Conservation (phyloP, 2,797 vertebrate species). For the Gallirallus australis region DNA sequence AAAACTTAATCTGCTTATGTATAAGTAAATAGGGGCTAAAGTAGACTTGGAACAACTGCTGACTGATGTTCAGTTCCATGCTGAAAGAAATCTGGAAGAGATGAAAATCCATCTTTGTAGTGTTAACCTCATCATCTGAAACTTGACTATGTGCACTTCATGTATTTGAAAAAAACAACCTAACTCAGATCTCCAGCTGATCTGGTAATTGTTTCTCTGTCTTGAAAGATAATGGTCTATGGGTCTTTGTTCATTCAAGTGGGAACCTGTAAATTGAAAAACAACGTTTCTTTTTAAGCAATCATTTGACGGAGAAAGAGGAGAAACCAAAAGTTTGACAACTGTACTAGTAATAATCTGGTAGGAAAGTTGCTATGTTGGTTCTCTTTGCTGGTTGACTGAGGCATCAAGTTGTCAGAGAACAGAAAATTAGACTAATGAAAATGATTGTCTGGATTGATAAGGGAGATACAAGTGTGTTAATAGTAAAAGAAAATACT, state of each 20-base stretch:
- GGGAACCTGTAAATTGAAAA: neutral
- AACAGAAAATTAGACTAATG: neutral
- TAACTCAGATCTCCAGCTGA: neutral
- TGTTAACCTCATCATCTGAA: neutral
- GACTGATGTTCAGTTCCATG: neutral
- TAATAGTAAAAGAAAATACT: neutral
- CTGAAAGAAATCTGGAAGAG: neutral
- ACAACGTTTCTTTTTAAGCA: neutral
- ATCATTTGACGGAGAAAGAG: neutral
- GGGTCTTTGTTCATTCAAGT: neutral
- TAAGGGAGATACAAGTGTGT: neutral
- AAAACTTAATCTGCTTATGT: neutral
- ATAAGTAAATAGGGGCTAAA: neutral
- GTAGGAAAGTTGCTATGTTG: neutral
- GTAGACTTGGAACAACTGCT: neutral
- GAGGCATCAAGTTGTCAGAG: neutral
- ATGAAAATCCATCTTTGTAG: neutral
- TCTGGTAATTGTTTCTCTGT: neutral
- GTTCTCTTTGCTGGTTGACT: neutral
- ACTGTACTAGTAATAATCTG: neutral
- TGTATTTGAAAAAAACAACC: neutral
- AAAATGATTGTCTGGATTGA: neutral
- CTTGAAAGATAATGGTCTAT: neutral
- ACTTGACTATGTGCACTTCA: neutral
- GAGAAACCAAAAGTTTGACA: neutral